phyloP scores from a whole-genome alignment of 2,113 vertebrate species.

The Copsychus sechellarum region DNA sequence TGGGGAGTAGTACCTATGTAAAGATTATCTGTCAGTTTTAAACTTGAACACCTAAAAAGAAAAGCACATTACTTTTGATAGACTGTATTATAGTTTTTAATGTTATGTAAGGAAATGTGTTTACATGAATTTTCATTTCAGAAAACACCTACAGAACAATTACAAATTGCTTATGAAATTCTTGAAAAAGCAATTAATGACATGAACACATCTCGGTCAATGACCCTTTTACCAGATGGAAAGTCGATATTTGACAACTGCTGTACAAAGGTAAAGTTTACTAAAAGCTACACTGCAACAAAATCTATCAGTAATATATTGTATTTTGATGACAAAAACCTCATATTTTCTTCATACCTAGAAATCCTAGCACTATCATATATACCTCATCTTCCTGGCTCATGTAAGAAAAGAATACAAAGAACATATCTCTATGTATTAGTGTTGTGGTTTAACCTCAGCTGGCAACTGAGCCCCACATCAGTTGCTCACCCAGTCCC shows the following conservation, averaged over 20 bases:
- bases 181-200: conserved; percentile 75
- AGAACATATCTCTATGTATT: neutral
- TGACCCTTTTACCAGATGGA: conserved; percentile 53
- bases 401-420: neutral
- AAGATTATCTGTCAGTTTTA: neutral
- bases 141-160: conserved; percentile 75
- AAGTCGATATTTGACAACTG: conserved; percentile 77
- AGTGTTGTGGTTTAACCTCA: neutral
- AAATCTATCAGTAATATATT: neutral
- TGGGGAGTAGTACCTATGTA: neutral
- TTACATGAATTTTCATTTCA: conserved; percentile 64
- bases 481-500: neutral
- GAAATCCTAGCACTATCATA: neutral
- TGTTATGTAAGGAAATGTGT: neutral
- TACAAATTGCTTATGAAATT: conserved; percentile 77
- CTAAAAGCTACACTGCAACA: neutral
- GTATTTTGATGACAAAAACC: neutral
- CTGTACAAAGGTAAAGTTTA: conserved; percentile 77
- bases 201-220: conserved; percentile 66
- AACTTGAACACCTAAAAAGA: neutral
- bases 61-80: neutral
- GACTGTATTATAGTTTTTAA: neutral
- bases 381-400: neutral
- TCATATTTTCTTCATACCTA: neutral
- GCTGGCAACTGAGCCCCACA: neutral